phyloP scores from a whole-genome alignment of 2,888 invertebrate genomes.

The Drosophila differens region DNA sequence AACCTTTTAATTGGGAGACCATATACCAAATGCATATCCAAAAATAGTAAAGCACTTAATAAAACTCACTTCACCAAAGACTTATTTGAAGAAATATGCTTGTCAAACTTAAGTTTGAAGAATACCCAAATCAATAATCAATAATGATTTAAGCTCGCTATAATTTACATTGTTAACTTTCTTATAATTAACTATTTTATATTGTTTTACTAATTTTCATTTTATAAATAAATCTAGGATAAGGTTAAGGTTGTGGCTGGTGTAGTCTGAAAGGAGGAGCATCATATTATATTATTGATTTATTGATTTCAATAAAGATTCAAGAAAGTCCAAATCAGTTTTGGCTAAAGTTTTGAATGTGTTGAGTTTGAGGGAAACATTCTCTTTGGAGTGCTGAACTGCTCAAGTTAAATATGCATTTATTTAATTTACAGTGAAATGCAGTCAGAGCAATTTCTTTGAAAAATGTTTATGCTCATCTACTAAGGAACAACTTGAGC shows the following conservation, averaged over 20 bases:
- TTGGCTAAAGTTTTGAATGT: neutral
- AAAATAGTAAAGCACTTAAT: neutral
- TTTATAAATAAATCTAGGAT: neutral
- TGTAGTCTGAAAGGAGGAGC: neutral
- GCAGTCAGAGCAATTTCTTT: slow-evolving; percentile 7
- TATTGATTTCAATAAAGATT: neutral
- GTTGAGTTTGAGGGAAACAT: neutral
- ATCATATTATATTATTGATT: neutral
- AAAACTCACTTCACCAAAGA: neutral
- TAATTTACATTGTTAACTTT: neutral
- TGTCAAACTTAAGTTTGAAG: neutral
- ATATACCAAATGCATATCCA: neutral
- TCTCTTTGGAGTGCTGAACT: neutral
- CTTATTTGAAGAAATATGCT: neutral
- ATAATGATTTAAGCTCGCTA: neutral
- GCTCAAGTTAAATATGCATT: neutral
- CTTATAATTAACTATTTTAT: neutral
- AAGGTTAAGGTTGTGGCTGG: neutral
- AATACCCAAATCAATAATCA: neutral
- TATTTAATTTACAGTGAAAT: neutral
- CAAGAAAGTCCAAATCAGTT: neutral
- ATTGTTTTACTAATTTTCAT: neutral
- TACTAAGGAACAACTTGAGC: slow-evolving; percentile 23
- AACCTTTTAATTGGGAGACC: neutral
- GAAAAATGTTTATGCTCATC: neutral